phyloP scores from a whole-genome alignment of 2,113 vertebrate species.

The Neogale vison region DNA sequence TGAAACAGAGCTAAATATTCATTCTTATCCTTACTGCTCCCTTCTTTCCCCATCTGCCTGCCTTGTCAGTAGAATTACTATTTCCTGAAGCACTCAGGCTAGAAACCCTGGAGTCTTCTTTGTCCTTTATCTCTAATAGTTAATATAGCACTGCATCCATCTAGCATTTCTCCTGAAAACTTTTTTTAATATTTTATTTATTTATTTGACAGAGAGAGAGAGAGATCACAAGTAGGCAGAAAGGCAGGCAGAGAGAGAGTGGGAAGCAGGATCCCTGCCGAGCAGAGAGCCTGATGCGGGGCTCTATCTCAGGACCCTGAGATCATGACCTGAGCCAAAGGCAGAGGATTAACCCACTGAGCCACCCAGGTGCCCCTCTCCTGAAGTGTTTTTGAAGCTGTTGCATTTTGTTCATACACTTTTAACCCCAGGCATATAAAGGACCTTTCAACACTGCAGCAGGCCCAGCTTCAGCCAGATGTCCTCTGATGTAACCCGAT shows the following conservation, averaged over 20 bases:
- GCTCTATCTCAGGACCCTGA: too few species aligned
- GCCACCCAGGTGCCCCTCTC: too few species aligned
- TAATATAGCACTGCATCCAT: background rate
- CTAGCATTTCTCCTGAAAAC: background rate
- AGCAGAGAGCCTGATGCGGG: too few species aligned
- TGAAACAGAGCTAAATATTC: background rate
- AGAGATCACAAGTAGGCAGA: too few species aligned
- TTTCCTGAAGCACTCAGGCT: background rate
- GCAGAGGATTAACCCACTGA: too few species aligned
- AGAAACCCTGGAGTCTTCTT: background rate
- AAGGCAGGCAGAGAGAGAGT: too few species aligned
- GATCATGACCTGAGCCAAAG: too few species aligned
- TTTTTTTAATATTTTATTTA: too few species aligned
- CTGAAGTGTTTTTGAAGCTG: background rate
- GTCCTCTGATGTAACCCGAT: background rate
- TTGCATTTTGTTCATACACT: background rate
- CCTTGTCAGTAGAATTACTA: background rate
- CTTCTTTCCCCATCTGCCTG: background rate
- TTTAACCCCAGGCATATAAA: background rate
- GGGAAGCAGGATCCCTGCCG: too few species aligned
- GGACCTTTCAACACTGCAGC: background rate
- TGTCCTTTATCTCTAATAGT: background rate
- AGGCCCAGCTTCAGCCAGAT: background rate
- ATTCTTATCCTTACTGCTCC: background rate
- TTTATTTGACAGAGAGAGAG: too few species aligned